Evolutionary conservation across 2,888 invertebrate genomes (phyloP).

Genomic region (Nymphalis urticae): DNA sequence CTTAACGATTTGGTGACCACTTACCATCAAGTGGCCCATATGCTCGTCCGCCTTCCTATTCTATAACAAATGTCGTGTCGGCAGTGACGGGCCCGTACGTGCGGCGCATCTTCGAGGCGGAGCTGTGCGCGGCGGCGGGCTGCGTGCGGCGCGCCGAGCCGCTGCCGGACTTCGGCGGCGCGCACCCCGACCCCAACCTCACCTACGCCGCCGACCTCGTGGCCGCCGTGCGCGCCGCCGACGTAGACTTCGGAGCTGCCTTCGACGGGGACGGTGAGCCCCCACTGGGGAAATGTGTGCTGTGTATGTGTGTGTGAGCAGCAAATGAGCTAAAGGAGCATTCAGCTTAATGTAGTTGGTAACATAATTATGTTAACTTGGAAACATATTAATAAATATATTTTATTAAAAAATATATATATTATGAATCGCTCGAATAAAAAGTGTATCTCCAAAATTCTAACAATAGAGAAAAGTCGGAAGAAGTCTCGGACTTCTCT

Average conservation of each 20-base stretch:
- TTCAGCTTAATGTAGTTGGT: not conserved
- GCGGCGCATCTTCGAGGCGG: constrained; percentile 91
- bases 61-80: no score
- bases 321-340: not conserved
- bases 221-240: constrained; percentile 82
- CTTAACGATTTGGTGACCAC: no score
- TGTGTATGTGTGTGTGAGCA: not conserved
- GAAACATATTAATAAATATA: no score
- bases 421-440: no score
- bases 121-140: constrained; percentile 87
- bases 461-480: no score
- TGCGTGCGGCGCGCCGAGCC: constrained; percentile 90
- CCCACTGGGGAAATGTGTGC: not conserved
- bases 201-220: constrained; percentile 93
- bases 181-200: constrained; percentile 98
- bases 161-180: constrained; percentile 96
- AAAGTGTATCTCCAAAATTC: no score
- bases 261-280: constrained; percentile 97
- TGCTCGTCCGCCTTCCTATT: no score
- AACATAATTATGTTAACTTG: not conserved
- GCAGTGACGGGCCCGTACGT: constrained; percentile 98
- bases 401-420: no score
- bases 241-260: constrained; percentile 91
- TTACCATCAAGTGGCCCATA: no score
- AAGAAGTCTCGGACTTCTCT: no score